A percentile compares a stretch with the other conserved stretches of the same genome.
Conservation (phyloP, 2,888 invertebrate species). For the Apeira syringaria region DNA sequence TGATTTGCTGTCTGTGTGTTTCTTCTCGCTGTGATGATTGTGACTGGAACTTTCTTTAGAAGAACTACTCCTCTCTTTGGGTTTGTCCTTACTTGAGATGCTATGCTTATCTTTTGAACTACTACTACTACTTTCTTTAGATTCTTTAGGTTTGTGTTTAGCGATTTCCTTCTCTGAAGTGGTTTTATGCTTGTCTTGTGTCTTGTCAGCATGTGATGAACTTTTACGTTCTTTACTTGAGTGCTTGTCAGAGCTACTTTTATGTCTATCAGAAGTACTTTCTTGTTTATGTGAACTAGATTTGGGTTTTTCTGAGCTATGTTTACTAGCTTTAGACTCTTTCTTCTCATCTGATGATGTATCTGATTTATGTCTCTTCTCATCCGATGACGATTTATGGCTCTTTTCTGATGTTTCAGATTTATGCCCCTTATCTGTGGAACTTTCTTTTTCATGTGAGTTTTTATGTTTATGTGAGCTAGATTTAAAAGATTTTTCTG, state of each 20-base stretch:
- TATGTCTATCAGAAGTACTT: conserved; percentile 42
- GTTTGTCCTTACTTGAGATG: conserved; percentile 65
- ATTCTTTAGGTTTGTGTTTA: conserved; percentile 56
- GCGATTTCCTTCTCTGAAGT: conserved; percentile 52
- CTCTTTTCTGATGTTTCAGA: conserved; percentile 32
- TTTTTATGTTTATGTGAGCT: conserved; percentile 53
- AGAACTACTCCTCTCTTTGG: conserved; percentile 61
- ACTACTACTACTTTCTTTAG: conserved; percentile 40
- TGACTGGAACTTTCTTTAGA: conserved; percentile 66
- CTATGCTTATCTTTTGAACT: conserved; percentile 66
- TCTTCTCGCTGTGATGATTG: conserved; percentile 63
- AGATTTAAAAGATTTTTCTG: conserved; percentile 49
- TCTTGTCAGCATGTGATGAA: conserved; percentile 39
- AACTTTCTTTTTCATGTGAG: conserved; percentile 49
- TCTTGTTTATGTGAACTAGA: conserved; percentile 50
- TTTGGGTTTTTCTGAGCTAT: conserved; percentile 45
- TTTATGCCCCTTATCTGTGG: conserved; percentile 53
- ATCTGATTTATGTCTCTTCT: conserved; percentile 51
- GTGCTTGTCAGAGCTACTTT: conserved; percentile 40
- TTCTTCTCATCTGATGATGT: conserved; percentile 45
- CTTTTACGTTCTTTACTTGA: conserved; percentile 47
- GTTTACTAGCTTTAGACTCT: conserved; percentile 40
- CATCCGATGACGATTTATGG: conserved; percentile 34
- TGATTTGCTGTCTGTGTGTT: conserved; percentile 56
- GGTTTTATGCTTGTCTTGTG: conserved; percentile 43